phyloP scores from a whole-genome alignment of 2,113 vertebrate genomes.

The Chlorodrepanis virens region DNA sequence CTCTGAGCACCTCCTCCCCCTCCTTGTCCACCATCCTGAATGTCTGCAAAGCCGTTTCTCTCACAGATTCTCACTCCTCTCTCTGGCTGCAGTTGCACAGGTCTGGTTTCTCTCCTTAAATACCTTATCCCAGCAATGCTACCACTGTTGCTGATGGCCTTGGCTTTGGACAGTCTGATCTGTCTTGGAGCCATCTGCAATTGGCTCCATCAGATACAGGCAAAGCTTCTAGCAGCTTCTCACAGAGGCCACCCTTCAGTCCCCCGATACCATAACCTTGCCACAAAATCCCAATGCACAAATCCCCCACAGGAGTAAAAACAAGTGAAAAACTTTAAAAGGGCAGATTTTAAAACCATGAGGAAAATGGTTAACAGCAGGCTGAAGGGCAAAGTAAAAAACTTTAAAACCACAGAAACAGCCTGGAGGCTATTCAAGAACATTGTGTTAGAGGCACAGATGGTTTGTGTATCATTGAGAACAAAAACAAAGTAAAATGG shows the following conservation, averaged over 20 bases:
- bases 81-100: not conserved
- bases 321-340: constrained; percentile 52
- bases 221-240: not conserved
- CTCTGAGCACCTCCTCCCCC: not conserved
- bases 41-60: not conserved
- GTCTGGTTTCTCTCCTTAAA: not conserved
- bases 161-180: not conserved
- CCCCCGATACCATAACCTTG: not conserved
- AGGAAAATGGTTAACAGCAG: constrained; percentile 67
- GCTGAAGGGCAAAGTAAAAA: constrained; percentile 70
- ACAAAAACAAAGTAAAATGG: constrained; percentile 59
- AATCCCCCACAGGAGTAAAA: not conserved
- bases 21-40: not conserved
- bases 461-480: constrained; percentile 65
- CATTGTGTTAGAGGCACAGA: constrained; percentile 70
- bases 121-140: not conserved
- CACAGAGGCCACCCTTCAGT: not conserved
- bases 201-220: not conserved
- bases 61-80: not conserved
- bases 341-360: constrained; percentile 64
- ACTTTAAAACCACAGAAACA: constrained; percentile 68
- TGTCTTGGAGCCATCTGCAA: not conserved
- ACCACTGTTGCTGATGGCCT: not conserved
- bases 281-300: not conserved
- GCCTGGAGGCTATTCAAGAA: constrained; percentile 72